Base-by-base conservation (phyloP, 2,113 vertebrate genomes). In the Chaetodon trifascialis region DNA sequence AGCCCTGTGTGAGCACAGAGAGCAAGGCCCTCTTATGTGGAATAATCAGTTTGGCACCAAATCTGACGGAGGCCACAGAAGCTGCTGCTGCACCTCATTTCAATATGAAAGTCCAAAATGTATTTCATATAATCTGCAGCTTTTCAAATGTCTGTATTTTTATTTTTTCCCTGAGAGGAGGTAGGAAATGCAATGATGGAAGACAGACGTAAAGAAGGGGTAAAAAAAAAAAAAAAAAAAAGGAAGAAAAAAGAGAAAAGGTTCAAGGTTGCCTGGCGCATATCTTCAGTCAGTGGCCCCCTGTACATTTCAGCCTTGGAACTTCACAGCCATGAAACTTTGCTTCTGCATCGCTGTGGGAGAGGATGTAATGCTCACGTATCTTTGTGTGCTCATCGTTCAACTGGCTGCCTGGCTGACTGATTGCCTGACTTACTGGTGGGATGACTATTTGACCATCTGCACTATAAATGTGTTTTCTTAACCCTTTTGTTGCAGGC, bases 61-160 rank as follows among this genome's bases (percentile, higher is more conserved):
- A 94, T 94, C 92, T 93, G 89, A 93, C 88, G 7, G 88, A 84
- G 85, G 88, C 89, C 80, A 63, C 87, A 89, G 76, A 79, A 85
- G 92, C 89, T 79, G 87, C 91, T 73, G 89, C 80, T 80, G 89
- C 82, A 79, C 84, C 93, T 94, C 92, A 95, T 95, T 95, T 94
- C 89, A 94, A 95, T 94, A 93, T 94, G 91, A 95, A 95, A 94
- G 94, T 94, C 71, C 44, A 80, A 87, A 93, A 91, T 90, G 86
- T 90, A 91, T 94, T 94, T 93, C 89, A 92, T 93, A 93, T 92
- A 93, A 95, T 94, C 91, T 92, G 80, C 55, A 76, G 84, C 87
- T 92, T 95, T 93, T 93, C 89, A 94, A 91, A 92, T 82, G 76
- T 66, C 86, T 86, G 71, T 90, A 89, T 90, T 92, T 91, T 79